These are phyloP conservation scores for Chaenogobius annularis DNA, from an alignment of 2,113 vertebrate species.

Conservation along the genomic window DNA sequence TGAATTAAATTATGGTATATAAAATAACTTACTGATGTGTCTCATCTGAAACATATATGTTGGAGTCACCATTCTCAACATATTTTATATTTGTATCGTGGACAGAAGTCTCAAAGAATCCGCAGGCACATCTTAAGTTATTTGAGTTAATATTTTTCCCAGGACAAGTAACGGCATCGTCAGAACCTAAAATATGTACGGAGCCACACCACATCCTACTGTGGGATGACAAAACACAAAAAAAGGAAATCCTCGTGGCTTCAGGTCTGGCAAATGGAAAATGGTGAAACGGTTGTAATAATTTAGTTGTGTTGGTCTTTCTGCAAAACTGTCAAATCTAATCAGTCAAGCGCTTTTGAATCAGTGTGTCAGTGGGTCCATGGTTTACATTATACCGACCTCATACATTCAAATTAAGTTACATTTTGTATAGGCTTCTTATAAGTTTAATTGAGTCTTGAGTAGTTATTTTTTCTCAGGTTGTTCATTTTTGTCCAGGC, in stretches of 20 bases:
- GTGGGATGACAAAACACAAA: conserved; percentile 23
- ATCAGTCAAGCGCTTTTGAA: not conserved
- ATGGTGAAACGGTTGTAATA: conserved; percentile 57
- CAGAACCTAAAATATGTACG: conserved; percentile 21
- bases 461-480: not conserved
- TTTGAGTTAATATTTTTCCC: conserved; percentile 37
- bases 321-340: conserved; percentile 17
- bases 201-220: conserved; percentile 36
- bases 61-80: not conserved
- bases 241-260: conserved; percentile 50
- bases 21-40: too few species aligned
- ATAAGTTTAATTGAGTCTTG: not conserved
- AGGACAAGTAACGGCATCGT: conserved; percentile 34
- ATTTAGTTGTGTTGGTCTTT: conserved; percentile 21
- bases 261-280: conserved; percentile 36
- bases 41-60: too few species aligned
- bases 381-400: not conserved
- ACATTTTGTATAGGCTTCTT: not conserved
- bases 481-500: not conserved
- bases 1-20: too few species aligned
- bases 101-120: not conserved
- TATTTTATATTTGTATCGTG: not conserved
- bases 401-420: not conserved
- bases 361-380: not conserved
- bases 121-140: conserved; percentile 3